A percentile compares a stretch with the other conserved stretches of the same genome.
These are phyloP conservation scores for Electrona antarctica DNA, from an alignment of 2,113 vertebrate species.

Conservation along the genomic window DNA sequence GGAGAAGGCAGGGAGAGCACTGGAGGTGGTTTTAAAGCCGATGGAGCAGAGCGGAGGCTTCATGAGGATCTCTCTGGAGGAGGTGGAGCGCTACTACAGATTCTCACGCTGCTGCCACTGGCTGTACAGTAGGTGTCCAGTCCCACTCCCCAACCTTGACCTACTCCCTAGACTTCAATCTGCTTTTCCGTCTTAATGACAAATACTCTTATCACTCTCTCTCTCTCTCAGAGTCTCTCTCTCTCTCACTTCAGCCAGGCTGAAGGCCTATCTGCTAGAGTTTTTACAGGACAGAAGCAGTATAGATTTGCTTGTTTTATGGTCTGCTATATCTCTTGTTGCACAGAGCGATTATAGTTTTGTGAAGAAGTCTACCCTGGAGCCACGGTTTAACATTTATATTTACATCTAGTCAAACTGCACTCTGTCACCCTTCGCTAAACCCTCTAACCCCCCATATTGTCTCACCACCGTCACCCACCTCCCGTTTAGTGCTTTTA, in stretches of 20 bases:
- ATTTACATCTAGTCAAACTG: background rate
- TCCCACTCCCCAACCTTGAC: background rate
- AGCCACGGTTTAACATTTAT: background rate
- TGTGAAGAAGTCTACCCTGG: too few relatives aligned
- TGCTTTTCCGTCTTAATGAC: background rate
- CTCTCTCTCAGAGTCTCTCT: background rate
- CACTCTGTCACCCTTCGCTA: conserved; percentile 13
- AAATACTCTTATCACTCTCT: background rate
- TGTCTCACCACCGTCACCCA: background rate
- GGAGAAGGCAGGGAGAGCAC: conserved; percentile 10
- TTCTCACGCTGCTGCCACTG: conserved; percentile 70
- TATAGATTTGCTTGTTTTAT: background rate
- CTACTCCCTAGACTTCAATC: background rate
- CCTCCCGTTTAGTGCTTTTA: conserved; percentile 9
- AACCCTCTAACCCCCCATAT: conserved; percentile 12
- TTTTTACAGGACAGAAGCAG: background rate
- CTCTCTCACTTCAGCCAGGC: too few relatives aligned
- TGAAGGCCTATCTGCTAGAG: too few relatives aligned
- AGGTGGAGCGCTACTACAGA: conserved; percentile 72
- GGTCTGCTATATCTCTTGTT: too few relatives aligned
- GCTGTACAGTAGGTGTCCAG: conserved; percentile 73
- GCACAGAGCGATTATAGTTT: too few relatives aligned
- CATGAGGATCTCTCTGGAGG: conserved; percentile 70
- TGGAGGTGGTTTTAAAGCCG: conserved; percentile 50
- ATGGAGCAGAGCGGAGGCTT: conserved; percentile 35